phyloP scores from a whole-genome alignment of 2,888 invertebrate species.

The Polymixis lichenea region DNA sequence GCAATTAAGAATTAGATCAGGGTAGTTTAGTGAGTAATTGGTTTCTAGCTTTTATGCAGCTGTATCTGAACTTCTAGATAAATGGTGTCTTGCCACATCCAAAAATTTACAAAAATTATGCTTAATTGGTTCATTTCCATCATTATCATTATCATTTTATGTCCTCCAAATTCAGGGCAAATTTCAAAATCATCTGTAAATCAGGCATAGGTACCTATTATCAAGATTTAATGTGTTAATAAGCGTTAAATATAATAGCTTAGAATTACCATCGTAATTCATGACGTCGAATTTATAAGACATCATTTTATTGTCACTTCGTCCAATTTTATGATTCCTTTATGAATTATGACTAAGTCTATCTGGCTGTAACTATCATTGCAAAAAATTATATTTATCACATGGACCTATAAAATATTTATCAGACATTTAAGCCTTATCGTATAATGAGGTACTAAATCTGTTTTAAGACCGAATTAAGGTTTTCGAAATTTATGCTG shows the following conservation, averaged over 20 bases:
- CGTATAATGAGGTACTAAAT: constrained; percentile 59
- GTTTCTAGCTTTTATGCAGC: not conserved
- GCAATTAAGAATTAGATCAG: constrained; percentile 19
- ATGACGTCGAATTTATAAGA: constrained; percentile 59
- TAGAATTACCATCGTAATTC: constrained; percentile 48
- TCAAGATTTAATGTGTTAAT: constrained; percentile 41
- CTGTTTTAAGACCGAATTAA: constrained; percentile 50
- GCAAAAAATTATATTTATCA: constrained; percentile 48
- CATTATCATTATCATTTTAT: not conserved
- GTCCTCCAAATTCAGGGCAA: not conserved
- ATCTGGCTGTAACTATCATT: constrained; percentile 43
- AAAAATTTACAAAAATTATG: not conserved
- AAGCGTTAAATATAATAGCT: constrained; percentile 53
- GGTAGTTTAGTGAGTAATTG: not conserved
- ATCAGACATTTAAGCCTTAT: constrained; percentile 47
- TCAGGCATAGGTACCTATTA: constrained; percentile 13
- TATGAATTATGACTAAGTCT: constrained; percentile 48
- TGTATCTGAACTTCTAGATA: not conserved
- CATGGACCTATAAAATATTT: constrained; percentile 53
- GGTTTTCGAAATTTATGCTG: constrained; percentile 27
- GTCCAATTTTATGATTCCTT: constrained; percentile 50
- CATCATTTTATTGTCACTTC: constrained; percentile 51
- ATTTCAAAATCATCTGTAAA: not conserved
- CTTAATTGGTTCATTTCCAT: not conserved
- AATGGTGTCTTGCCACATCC: not conserved